Evolutionary conservation across 1,140 invertebrate species (phyloP).

Genomic region (Nephila pilipes): DNA sequence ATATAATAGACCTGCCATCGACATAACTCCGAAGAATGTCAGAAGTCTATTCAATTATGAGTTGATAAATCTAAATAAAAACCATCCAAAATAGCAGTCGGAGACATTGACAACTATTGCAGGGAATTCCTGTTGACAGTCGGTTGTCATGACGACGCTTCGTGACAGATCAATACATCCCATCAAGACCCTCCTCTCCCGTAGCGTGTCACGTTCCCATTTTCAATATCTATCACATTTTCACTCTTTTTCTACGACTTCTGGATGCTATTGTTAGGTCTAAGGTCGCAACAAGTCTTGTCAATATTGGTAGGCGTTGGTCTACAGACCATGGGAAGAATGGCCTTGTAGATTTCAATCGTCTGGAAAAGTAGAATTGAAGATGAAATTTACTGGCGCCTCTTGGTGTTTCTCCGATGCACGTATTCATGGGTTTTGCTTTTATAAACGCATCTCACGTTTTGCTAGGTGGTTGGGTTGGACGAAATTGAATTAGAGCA

Average conservation of each 20-base stretch:
- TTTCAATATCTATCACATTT: background rate
- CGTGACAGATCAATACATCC: constrained; percentile 66
- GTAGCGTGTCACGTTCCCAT: background rate
- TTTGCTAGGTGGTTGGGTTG: background rate
- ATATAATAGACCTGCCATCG: background rate
- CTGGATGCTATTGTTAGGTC: background rate
- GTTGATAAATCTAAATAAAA: constrained; percentile 41
- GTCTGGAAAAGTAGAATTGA: background rate
- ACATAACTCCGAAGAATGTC: constrained; percentile 6
- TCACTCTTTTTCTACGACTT: background rate
- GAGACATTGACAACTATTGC: constrained; percentile 50
- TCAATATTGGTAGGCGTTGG: background rate
- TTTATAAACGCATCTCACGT: background rate
- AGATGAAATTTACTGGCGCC: background rate
- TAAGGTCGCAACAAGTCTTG: background rate
- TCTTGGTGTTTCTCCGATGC: background rate
- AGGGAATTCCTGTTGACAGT: constrained; percentile 63
- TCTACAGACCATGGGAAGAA: background rate
- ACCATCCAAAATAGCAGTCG: background rate
- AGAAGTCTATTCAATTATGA: constrained; percentile 29
- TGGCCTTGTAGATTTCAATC: background rate
- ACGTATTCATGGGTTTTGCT: background rate
- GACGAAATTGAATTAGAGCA: too few relatives aligned
- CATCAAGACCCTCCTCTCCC: background rate
- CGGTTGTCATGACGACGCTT: constrained; percentile 37